Percentiles rank a stretch among this genome's conserved stretches.
Conservation (phyloP, 1,140 invertebrate species). For the Ooceraea biroi region DNA sequence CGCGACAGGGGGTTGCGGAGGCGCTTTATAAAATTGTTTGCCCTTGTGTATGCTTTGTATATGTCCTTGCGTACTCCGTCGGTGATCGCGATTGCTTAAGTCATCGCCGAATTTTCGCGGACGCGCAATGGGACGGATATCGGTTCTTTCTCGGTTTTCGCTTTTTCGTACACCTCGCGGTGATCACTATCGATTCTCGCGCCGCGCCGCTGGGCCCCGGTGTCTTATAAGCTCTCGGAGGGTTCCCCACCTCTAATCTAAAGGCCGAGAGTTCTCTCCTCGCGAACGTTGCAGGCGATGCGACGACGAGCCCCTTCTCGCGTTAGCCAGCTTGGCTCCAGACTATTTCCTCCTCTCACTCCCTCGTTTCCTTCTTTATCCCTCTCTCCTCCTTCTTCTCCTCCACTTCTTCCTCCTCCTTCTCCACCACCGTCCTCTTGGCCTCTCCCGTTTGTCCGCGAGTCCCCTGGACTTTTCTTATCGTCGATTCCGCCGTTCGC, state of each 20-base stretch:
- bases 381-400: conserved; percentile 12
- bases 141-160: neutral
- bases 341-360: conserved; percentile 69
- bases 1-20: too few species aligned
- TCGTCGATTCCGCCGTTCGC: conserved; percentile 20
- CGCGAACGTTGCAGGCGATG: conserved; percentile 64
- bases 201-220: conserved; percentile 72
- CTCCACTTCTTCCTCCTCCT: neutral
- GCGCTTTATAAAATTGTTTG: neutral
- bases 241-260: conserved; percentile 79
- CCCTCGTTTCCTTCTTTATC: conserved; percentile 31
- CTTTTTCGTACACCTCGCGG: conserved; percentile 42
- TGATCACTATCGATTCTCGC: conserved; percentile 83
- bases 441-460: neutral
- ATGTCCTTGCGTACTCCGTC: neutral
- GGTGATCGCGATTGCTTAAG: conserved; percentile 27
- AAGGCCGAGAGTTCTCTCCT: conserved; percentile 65
- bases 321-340: conserved; percentile 85
- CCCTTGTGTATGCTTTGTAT: conserved; percentile 4
- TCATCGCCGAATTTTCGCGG: neutral
- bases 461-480: conserved; percentile 10
- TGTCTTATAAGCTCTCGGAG: conserved; percentile 84
- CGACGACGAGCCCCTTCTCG: conserved; percentile 81
- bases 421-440: neutral
- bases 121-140: neutral